Evolutionary conservation across 2,888 invertebrate genomes (phyloP).

Genomic region (Subacronicta megacephala): DNA sequence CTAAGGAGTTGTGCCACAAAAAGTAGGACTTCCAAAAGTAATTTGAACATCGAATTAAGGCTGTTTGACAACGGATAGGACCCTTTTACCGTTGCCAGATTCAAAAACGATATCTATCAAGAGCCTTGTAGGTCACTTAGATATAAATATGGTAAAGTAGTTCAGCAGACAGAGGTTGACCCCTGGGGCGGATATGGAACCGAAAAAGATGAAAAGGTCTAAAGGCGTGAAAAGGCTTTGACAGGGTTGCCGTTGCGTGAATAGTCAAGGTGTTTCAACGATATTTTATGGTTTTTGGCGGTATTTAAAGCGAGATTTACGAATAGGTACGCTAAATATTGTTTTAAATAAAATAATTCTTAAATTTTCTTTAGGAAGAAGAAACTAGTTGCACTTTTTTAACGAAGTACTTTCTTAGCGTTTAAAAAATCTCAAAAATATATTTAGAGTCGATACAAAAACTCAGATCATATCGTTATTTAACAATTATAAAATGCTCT

Average conservation of each 20-base stretch:
- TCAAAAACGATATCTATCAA: slow-evolving; percentile 35
- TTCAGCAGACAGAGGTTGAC: slow-evolving; percentile 36
- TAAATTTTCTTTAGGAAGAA: no score
- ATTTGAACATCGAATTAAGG: slow-evolving; percentile 37
- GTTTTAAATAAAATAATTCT: no score
- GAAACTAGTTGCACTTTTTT: no score
- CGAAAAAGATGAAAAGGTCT: slow-evolving; percentile 47
- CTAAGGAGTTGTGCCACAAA: slow-evolving; percentile 18
- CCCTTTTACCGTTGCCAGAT: slow-evolving; percentile 25
- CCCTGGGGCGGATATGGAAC: slow-evolving; percentile 39
- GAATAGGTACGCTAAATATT: no score
- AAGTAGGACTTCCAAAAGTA: slow-evolving; percentile 36
- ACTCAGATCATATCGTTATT: no score
- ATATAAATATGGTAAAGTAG: slow-evolving; percentile 36
- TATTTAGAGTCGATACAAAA: no score
- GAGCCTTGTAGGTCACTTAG: slow-evolving; percentile 17
- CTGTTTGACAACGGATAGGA: slow-evolving; percentile 23
- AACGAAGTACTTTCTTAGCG: no score
- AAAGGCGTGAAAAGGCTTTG: slow-evolving; percentile 54
- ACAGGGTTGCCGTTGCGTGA: slow-evolving; percentile 49
- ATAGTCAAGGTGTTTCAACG: slow-evolving; percentile 24
- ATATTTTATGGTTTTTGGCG: slow-evolving; percentile 14
- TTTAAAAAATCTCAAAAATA: no score
- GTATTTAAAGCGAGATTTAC: neutral
- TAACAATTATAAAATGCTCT: no score